Evolutionary conservation across 2,113 vertebrate genomes (phyloP).

Genomic region (Bagarius yarrelli): DNA sequence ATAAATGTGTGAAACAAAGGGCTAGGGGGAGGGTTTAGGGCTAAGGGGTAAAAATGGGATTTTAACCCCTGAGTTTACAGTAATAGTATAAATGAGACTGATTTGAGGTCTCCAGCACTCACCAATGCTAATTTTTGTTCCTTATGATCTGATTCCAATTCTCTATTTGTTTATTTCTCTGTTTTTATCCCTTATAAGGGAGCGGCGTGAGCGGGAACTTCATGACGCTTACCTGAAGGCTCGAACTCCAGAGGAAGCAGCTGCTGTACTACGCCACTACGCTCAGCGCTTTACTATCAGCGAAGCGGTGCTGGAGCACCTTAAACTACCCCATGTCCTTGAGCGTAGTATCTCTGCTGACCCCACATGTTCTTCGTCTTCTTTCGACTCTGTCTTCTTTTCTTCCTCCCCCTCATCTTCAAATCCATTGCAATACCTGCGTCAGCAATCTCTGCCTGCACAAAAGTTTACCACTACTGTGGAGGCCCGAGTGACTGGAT

Average conservation of each 20-base stretch:
- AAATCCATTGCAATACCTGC: conserved; percentile 83
- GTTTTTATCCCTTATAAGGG: conserved; percentile 61
- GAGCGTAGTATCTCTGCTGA: conserved; percentile 92
- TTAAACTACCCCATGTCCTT: conserved; percentile 91
- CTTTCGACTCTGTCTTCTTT: conserved; percentile 58
- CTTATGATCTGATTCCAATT: background rate
- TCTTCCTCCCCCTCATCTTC: conserved; percentile 66
- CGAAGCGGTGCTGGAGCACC: conserved; percentile 84
- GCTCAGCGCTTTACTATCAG: conserved; percentile 96
- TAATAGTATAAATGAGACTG: background rate
- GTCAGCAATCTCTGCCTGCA: conserved; percentile 86
- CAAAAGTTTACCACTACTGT: conserved; percentile 91
- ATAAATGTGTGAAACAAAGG: too few relatives aligned
- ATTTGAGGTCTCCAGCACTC: background rate
- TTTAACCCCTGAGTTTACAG: background rate
- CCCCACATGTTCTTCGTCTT: conserved; percentile 70
- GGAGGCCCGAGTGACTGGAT: conserved; percentile 80
- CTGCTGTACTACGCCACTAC: conserved; percentile 83
- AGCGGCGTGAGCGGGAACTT: conserved; percentile 85
- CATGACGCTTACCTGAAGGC: conserved; percentile 85
- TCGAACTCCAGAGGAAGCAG: conserved; percentile 83
- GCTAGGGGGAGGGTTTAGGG: too few relatives aligned
- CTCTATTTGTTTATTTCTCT: background rate
- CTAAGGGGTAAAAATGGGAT: too few relatives aligned
- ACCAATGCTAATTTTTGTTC: background rate